phyloP scores from a whole-genome alignment of 1,140 invertebrate genomes.

The Monochamus saltuarius region DNA sequence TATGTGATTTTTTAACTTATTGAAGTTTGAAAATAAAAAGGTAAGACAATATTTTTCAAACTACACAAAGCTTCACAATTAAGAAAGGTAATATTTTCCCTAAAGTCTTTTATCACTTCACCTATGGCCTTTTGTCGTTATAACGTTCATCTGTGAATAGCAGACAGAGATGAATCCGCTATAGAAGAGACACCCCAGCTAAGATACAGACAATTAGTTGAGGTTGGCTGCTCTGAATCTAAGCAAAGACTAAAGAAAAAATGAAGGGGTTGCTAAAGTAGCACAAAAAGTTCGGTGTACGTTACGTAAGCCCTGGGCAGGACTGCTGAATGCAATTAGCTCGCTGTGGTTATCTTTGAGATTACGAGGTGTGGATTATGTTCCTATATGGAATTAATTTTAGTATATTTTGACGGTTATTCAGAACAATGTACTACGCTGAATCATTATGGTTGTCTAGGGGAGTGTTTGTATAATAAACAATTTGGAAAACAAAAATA shows the following conservation, averaged over 20 bases:
- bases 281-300: neutral
- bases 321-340: neutral
- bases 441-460: too few species aligned
- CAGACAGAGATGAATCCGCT: slow-evolving; percentile 19
- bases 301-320: slow-evolving; percentile 9
- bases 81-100: neutral
- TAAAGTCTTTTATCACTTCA: slow-evolving; percentile 1
- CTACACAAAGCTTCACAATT: neutral
- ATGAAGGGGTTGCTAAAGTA: slow-evolving; percentile 11
- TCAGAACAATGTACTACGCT: too few species aligned
- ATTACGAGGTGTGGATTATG: too few species aligned
- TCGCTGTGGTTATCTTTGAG: too few species aligned
- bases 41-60: too few species aligned
- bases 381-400: too few species aligned
- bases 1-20: too few species aligned
- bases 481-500: too few species aligned
- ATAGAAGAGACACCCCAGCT: slow-evolving; percentile 12
- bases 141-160: slow-evolving; percentile 26
- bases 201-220: slow-evolving; percentile 29
- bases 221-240: slow-evolving; percentile 22
- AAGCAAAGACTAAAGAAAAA: slow-evolving; percentile 22
- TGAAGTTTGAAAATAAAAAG: too few species aligned
- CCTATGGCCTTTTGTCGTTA: slow-evolving; percentile 15
- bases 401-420: too few species aligned
- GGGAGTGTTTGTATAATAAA: too few species aligned